Base-by-base conservation (phyloP, 2,888 invertebrate genomes). In the Platypus cylindrus region DNA sequence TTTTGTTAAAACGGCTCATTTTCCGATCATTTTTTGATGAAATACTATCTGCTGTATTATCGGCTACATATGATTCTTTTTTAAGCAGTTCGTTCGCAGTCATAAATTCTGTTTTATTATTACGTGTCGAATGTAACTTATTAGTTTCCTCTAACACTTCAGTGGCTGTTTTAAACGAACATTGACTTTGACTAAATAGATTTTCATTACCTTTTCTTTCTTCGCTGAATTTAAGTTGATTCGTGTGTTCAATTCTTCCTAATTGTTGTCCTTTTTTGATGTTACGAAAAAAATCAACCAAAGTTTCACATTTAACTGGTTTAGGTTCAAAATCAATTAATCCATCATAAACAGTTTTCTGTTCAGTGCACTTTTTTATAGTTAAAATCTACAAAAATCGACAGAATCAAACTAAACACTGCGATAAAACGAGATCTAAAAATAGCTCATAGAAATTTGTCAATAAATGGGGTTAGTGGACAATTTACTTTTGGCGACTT, bases 311-410 rank as follows among this genome's bases (percentile, higher is more conserved):
- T 63, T 45, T 65, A 59, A 40, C 58, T 52, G 51, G 53, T 44
- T 54, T 71, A 0, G 74, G 71, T 44, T 67, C 61, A 50, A 70
- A 74, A 8, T 59, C 63, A 51, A 66, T 64, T 16, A 79, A 55
- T 22, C 65, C 53, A 5, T 73, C 68, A 50, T 70, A 67, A 17
- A 78, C 56, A 34, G 46, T 51, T 20, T 55, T 49, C 36, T 61
- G 61, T n/a, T 50, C 52, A 2, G 67, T 74, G 42, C 63, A 62
- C 38, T 70, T 67, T 52, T 76, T 78, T 30, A 81, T 67, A 17
- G 65, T 59, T 17, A 73, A 59, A 54, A 79, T 67, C 79, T 80
- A 48, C 66, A 61, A 45, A 40, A 67, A 60, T 44, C 40, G 48
- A 46, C 38, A 29, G 37, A 42, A 48, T 47, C 37, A 39, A 38